A percentile compares a stretch with the other conserved stretches of the same genome.
Conservation (phyloP, 2,113 vertebrate species). For the Helogale parvula region DNA sequence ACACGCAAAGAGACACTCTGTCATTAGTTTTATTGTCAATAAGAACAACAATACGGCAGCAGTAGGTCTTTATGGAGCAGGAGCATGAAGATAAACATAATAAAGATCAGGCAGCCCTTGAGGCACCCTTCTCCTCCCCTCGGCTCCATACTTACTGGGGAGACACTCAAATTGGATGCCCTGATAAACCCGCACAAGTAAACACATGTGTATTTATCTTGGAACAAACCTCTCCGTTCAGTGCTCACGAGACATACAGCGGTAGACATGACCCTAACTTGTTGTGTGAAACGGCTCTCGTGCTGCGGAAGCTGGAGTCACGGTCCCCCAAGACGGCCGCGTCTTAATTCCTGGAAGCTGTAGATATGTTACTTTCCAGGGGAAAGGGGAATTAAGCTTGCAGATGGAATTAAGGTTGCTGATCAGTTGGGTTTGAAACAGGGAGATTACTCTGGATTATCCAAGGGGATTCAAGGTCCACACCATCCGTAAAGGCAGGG, state of each 20-base stretch:
- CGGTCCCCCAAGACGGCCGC: not conserved
- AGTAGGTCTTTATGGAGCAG: not conserved
- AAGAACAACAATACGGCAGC: constrained; percentile 28
- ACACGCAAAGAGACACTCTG: not conserved
- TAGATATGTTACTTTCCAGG: not conserved
- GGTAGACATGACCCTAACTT: not conserved
- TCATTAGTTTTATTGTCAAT: constrained; percentile 52
- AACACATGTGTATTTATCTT: not conserved
- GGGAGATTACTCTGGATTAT: not conserved
- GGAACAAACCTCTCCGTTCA: not conserved
- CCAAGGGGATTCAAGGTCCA: not conserved
- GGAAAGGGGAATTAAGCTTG: not conserved
- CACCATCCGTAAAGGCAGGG: not conserved
- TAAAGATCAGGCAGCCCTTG: not conserved
- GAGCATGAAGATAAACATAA: not conserved
- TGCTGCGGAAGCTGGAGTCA: not conserved
- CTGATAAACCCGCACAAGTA: constrained; percentile 35
- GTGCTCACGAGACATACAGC: not conserved
- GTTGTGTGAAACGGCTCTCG: not conserved
- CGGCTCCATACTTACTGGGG: not conserved
- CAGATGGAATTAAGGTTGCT: not conserved
- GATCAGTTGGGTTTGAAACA: not conserved
- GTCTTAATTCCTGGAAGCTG: not conserved
- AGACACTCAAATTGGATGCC: not conserved
- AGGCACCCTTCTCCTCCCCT: not conserved